Evolutionary conservation across 1,140 invertebrate genomes (phyloP), one percentile per base, ranked within the genome.

Genomic region (Bombyx mori): DNA sequence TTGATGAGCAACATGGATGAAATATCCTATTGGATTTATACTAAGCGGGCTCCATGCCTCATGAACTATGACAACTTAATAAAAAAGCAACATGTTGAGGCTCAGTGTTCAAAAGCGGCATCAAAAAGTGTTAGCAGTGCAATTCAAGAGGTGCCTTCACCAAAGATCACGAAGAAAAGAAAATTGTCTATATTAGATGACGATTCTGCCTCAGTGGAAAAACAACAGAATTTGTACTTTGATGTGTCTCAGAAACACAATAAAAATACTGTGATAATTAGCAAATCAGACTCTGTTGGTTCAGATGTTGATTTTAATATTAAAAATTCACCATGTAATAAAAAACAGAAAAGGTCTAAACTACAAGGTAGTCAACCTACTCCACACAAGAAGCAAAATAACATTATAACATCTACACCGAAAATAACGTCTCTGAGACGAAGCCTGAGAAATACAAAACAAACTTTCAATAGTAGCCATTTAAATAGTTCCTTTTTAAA

Each of bases 1-100:
- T 79, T 84, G 81, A 82, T 84, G 77, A 82, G 62, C 73, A 77
- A 76, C 59, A 82, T 86, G 81, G 81, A 86, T 56, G 81, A 82
- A 62, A 86, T 86, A 69, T 73, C 75, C 4, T 86, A 77, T 58
- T 86, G 83, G 83, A 74, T 86, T 22, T 71, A 71, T 56, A 83
- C 83, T 1, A 80, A 82, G 56, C 63, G 82, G 53, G 82, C 82
- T 9, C 82, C 83, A 1, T 86, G 82, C 69, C 75, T 86, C 47
- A 77, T 76, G 51, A 74, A 78, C 42, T 82, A 80, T 69, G 77
- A 85, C 44, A 79, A 77, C 63, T 61, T 73, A 42, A 66, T 75
- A n/a, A 80, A 79, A 56, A 78, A 73, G 55, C 71, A 76, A 49
- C 64, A 58, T 61, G 73, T 73, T 54, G 63, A 76, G 60, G 73